phyloP scores from a whole-genome alignment of 2,888 invertebrate species.

The Thereva nobilitata region DNA sequence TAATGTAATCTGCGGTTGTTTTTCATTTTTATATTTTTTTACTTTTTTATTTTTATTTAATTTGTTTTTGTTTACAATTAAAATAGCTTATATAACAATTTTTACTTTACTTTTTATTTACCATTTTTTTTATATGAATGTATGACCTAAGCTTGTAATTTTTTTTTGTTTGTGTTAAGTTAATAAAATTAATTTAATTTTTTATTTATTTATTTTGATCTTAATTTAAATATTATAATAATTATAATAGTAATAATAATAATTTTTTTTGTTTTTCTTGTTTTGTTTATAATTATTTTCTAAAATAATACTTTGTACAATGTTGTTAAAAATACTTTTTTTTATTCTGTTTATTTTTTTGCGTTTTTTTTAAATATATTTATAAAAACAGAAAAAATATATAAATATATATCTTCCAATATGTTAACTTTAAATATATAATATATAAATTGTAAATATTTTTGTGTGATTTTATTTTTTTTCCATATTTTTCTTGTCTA shows the following conservation, averaged over 20 bases:
- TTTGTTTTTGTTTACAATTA: too few relatives aligned
- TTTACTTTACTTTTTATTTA: too few relatives aligned
- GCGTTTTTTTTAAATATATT: constrained; percentile 29
- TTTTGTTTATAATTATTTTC: constrained; percentile 18
- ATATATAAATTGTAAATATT: constrained; percentile 30
- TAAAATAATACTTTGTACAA: constrained; percentile 32
- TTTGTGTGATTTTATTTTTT: constrained; percentile 2
- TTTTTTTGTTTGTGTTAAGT: constrained; percentile 22
- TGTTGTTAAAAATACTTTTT: constrained; percentile 28
- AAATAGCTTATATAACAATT: constrained; percentile 9
- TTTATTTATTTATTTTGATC: constrained; percentile 16
- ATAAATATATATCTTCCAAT: constrained; percentile 35
- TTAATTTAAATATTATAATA: constrained; percentile 19
- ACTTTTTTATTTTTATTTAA: neutral
- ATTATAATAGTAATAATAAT: too few relatives aligned
- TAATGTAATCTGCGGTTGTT: constrained; percentile 19
- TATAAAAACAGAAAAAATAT: constrained; percentile 34
- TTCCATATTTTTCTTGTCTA: constrained; percentile 14
- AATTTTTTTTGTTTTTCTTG: too few relatives aligned
- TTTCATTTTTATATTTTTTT: too few relatives aligned
- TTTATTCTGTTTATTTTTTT: constrained; percentile 25
- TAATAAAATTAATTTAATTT: constrained; percentile 28
- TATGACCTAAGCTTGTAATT: constrained; percentile 26
- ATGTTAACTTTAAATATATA: constrained; percentile 36
- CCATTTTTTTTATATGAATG: constrained; percentile 11